Conservation (phyloP, 2,888 invertebrate genomes). For the Neocrepidodera transversa region DNA sequence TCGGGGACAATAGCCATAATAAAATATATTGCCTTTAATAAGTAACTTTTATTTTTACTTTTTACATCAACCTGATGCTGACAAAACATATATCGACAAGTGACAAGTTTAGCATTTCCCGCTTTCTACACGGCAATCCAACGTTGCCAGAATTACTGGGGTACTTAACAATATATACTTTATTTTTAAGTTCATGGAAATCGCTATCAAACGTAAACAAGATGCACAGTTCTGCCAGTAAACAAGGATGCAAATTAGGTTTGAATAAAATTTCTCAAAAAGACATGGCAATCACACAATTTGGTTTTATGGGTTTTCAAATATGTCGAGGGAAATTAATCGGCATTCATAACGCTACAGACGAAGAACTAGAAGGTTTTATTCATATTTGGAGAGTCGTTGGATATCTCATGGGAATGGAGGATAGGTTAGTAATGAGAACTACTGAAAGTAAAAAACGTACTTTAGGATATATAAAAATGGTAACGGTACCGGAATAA, state of each 20-base stretch:
- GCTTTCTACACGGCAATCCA: too few relatives aligned
- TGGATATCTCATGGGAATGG: conserved; percentile 81
- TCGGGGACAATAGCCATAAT: too few relatives aligned
- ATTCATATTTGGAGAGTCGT: conserved; percentile 86
- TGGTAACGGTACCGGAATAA: too few relatives aligned
- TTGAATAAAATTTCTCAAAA: conserved; percentile 75
- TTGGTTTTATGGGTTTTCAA: conserved; percentile 83
- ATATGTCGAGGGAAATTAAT: conserved; percentile 63
- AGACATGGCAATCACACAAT: conserved; percentile 86
- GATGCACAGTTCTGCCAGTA: conserved; percentile 71
- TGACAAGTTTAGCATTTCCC: too few relatives aligned
- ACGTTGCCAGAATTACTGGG: too few relatives aligned
- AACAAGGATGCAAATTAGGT: conserved; percentile 57
- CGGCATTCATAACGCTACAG: conserved; percentile 68
- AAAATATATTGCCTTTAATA: too few relatives aligned
- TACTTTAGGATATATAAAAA: too few relatives aligned
- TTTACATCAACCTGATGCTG: too few relatives aligned
- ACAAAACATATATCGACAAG: too few relatives aligned
- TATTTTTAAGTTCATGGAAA: conserved; percentile 70
- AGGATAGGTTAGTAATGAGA: conserved; percentile 74
- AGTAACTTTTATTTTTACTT: too few relatives aligned
- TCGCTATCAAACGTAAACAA: conserved; percentile 72
- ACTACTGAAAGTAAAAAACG: too few relatives aligned
- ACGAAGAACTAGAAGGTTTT: conserved; percentile 75
- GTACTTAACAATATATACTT: too few relatives aligned